These are phyloP conservation scores for Corvus moneduloides DNA, from an alignment of 2,113 vertebrate genomes.

Conservation along the genomic window DNA sequence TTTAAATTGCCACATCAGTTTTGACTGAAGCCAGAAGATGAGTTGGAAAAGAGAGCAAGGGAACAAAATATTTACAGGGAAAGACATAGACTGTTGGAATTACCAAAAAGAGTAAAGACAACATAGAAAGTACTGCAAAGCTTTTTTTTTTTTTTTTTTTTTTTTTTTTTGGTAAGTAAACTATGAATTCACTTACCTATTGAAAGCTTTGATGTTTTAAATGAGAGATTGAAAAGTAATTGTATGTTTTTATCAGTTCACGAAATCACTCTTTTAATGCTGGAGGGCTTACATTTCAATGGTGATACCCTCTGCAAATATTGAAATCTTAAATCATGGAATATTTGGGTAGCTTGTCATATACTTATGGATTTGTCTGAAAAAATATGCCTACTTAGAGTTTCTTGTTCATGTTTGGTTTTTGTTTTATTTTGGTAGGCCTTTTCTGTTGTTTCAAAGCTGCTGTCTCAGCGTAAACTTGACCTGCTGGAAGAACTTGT, in stretches of 20 bases:
- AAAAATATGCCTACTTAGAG: not conserved
- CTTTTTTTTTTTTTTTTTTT: not conserved
- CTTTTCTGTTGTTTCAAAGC: conserved; percentile 87
- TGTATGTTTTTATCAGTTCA: not conserved
- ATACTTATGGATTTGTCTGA: not conserved
- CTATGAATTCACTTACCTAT: not conserved
- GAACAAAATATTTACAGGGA: not conserved
- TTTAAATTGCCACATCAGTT: not conserved
- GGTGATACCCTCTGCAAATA: not conserved
- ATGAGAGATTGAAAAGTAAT: not conserved
- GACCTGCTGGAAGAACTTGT: conserved; percentile 88
- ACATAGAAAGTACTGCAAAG: not conserved
- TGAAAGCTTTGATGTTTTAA: not conserved
- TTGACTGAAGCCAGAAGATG: not conserved
- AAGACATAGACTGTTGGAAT: not conserved
- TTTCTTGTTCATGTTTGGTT: not conserved
- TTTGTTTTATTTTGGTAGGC: conserved; percentile 75
- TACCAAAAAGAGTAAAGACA: not conserved
- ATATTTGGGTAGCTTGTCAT: not conserved
- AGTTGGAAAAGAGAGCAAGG: not conserved
- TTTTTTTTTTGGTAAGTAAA: not conserved
- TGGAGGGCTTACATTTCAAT: not conserved
- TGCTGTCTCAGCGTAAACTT: conserved; percentile 87
- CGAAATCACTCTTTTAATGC: not conserved
- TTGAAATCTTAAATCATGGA: not conserved